Base-by-base conservation (phyloP, 2,888 invertebrate species). In the Pseudococcus viburni region DNA sequence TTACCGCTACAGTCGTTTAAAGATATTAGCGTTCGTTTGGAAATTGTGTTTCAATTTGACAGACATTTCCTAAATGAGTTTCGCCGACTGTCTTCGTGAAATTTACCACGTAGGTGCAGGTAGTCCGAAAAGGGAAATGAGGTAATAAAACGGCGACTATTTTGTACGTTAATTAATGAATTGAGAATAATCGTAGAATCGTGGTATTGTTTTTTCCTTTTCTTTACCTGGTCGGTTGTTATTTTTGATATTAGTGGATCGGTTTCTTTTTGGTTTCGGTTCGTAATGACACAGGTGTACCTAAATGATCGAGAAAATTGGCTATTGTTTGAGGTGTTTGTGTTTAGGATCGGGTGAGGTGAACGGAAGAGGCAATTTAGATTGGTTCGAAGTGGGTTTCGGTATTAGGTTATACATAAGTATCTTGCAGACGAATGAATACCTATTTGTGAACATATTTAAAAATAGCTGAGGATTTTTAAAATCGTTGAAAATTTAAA, bases 21-120 rank as follows among this genome's bases (percentile, higher is more conserved):
- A 84, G 26, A 33, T 86, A 86, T 39, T 64, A 42, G 17, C 73
- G 86, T 68, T 86, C 55, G 33, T 33, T 55, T 85, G 55, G 46
- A 68, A 68, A 59, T 59, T 55, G 26, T 59, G 46, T 73, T 86
- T 46, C n/a, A 46, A 26, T 68, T 68, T 86, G 86, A 86, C 86
- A 86, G 86, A 68, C 86, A 68, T 68, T 86, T 86, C 86, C 86
- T 86, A 86, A 86, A 86, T 86, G 33, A 46, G 64, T 68, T 86
- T 68, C 17, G 68, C 15, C 64, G 46, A 86, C 19, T 59, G 86
- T 86, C 86, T 86, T 64, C 42, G 46, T n/a, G 80, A 83, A 46
- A 83, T 33, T 42, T 22, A 64, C 64, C 64, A 64, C 64, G 73
- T 73, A 73, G 9, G 39, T 22, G 46, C 33, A 64, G 64, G 86